phyloP scores from a whole-genome alignment of 2,888 invertebrate genomes.

The Matsumyia berberina region DNA sequence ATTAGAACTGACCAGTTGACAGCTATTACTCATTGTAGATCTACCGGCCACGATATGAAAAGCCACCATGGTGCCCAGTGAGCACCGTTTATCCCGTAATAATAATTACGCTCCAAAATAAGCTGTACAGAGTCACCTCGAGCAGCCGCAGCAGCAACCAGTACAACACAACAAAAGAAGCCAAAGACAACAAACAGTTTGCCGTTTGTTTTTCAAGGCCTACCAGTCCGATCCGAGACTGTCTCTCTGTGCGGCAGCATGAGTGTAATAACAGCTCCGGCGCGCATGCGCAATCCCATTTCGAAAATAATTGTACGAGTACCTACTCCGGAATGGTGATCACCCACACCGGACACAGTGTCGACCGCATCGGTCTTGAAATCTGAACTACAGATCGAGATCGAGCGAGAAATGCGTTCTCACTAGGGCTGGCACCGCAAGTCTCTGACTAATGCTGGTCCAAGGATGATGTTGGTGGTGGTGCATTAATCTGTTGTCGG shows the following conservation, averaged over 20 bases:
- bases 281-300: conserved; percentile 58
- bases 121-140: conserved; percentile 52
- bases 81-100: conserved; percentile 71
- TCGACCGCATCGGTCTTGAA: conserved; percentile 54
- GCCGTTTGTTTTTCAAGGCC: conserved; percentile 66
- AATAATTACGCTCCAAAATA: conserved; percentile 72
- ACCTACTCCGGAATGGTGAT: conserved; percentile 48
- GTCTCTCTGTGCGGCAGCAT: conserved; percentile 31
- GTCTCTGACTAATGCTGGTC: conserved; percentile 48
- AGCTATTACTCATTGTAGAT: conserved; percentile 76
- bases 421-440: conserved; percentile 25
- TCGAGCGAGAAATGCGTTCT: conserved; percentile 20
- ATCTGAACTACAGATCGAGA: conserved; percentile 40
- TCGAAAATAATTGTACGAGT: conserved; percentile 28
- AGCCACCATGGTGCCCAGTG: conserved; percentile 67
- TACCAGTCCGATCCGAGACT: conserved; percentile 60
- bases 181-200: conserved; percentile 46
- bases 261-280: conserved; percentile 44
- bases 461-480: conserved; percentile 40
- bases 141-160: conserved; percentile 25
- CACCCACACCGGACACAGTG: conserved; percentile 63
- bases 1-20: conserved; percentile 76
- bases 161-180: conserved; percentile 71
- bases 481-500: conserved; percentile 27
- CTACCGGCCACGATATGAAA: conserved; percentile 69